phyloP scores from a whole-genome alignment of 1,140 invertebrate genomes.

The Brachionus rotundiformis region DNA sequence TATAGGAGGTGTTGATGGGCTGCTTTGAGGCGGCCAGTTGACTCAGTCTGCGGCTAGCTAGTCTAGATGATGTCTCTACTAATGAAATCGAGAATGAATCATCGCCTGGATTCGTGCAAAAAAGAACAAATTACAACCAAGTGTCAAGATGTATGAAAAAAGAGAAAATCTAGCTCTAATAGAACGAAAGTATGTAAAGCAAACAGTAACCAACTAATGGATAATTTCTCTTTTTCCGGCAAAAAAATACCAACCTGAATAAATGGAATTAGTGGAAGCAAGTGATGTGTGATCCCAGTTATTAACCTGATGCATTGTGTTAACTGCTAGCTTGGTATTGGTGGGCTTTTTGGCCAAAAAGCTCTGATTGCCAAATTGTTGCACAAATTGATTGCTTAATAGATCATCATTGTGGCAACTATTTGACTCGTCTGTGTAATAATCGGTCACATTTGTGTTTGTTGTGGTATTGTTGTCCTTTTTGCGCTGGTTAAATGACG shows the following conservation, averaged over 20 bases:
- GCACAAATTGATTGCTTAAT: background rate
- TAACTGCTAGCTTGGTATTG: background rate
- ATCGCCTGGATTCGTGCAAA: constrained; percentile 36
- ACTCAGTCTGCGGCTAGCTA: constrained; percentile 15
- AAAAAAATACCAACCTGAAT: constrained; percentile 42
- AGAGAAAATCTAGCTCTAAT: background rate
- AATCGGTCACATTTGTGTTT: constrained; percentile 36
- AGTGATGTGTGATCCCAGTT: constrained; percentile 38
- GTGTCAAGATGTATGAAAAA: background rate
- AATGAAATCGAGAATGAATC: constrained; percentile 23
- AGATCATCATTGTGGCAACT: constrained; percentile 26
- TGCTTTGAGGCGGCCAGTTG: background rate
- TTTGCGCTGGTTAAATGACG: background rate
- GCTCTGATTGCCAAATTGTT: constrained; percentile 9
- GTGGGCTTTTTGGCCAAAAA: background rate
- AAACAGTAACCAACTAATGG: background rate
- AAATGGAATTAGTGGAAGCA: constrained; percentile 42
- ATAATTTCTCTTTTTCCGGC: background rate
- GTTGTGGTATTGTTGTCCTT: constrained; percentile 7
- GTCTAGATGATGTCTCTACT: constrained; percentile 1
- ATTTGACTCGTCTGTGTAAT: constrained; percentile 49
- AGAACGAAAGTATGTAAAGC: background rate
- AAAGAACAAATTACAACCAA: background rate
- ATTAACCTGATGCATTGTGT: background rate
- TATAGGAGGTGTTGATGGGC: background rate